Conservation (phyloP, 2,113 vertebrate species). For the Hemichromis elongatus region DNA sequence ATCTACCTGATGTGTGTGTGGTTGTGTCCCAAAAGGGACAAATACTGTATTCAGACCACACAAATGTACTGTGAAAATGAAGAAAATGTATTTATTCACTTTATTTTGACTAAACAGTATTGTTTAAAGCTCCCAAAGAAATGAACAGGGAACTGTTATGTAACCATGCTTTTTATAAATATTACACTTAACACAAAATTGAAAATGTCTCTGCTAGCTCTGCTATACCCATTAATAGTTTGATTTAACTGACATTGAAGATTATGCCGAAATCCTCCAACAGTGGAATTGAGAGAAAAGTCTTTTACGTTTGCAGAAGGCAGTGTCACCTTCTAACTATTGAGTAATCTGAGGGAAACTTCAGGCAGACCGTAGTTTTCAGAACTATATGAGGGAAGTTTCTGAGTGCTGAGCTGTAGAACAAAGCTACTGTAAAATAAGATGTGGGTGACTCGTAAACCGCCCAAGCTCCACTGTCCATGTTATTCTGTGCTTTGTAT, state of each 20-base stretch:
- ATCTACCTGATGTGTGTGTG: neutral
- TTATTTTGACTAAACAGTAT: neutral
- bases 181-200: neutral
- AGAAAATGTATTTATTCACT: neutral
- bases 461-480: neutral
- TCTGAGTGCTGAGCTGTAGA: slow-evolving; percentile 18
- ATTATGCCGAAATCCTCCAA: neutral
- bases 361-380: neutral
- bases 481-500: neutral
- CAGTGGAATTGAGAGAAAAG: neutral
- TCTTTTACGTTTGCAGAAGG: neutral
- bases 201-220: neutral
- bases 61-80: neutral
- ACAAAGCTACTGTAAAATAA: slow-evolving; percentile 39
- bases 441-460: neutral
- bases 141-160: neutral
- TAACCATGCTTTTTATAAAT: neutral
- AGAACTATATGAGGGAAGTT: neutral
- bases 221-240: neutral
- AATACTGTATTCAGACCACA: neutral
- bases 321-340: neutral
- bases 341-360: neutral
- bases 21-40: neutral
- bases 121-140: neutral
- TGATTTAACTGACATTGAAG: neutral